Base-by-base conservation (phyloP, 2,113 vertebrate species). In the Lasiurus cinereus region DNA sequence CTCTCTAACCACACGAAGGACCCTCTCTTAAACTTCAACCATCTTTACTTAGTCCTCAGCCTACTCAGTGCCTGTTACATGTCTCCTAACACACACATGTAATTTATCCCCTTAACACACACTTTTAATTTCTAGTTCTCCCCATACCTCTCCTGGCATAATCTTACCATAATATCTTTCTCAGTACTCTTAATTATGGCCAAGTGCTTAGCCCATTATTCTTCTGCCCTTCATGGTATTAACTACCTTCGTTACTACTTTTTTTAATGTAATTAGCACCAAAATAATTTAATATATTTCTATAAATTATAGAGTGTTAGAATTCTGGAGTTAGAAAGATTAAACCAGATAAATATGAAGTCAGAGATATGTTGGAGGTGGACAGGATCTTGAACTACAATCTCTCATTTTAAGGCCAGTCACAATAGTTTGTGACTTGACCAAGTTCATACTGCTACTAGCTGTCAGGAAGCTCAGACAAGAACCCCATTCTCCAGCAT, bases 241-340 rank as follows among this genome's bases (percentile, higher is more conserved):
- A 73, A 66, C 52, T 83, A 72, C 50, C 31, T 78, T 46, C 21
- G 22, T 56, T 88, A 43, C 27, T 83, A 3, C 36, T 59, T 43
- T 64, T 64, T 89, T 59, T 70, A 83, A 36, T 62, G 15, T 18
- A 70, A 64, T 70, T 64, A 78, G 66, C 24, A n/a, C 70, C 10
- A 96, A 48, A 96, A 88, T 88, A 87, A 56, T 72, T 70, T 22
- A 36, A 3, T 67, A 18, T 83, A 9, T 76, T 83, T 87, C 33
- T 70, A 62, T 62, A 83, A 70, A 8, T 64, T 2, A 10, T 50
- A 62, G 62, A 70, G 59, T 33, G 12, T 52, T 85, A 66, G 24
- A 77, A 70, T 66, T 78, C 69, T 36, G 31, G 3, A 88, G 22
- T 18, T 83, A n/a, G 50, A 33, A 54, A 70, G 29, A 76, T 50